Base-by-base conservation (phyloP, 2,797 vertebrate species). In the Rousettus madagascariensis region DNA sequence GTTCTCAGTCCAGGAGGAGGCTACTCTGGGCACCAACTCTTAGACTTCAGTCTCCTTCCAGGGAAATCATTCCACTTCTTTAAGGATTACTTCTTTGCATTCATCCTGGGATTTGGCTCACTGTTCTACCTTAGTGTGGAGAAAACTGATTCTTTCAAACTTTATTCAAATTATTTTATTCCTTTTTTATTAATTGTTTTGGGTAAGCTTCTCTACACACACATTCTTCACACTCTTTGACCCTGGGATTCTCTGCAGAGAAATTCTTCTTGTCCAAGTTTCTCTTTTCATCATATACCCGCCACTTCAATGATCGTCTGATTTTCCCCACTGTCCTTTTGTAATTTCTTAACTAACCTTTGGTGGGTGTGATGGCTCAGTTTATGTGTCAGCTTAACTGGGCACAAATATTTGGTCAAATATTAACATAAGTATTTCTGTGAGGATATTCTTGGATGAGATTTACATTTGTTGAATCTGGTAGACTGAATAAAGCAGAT, bases 31-130 rank as follows among this genome's bases (percentile, higher is more conserved):
- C 49, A 26, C 72, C 4, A 1, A 6, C 11, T 19, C 30, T 7
- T 28, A 10, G 36, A 22, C 2, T 41, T 6, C 28, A 2, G 2
- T 4, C 3, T 8, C 16, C 7, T 66, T 16, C 7, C 10, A 6
- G 55, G 36, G 33, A 71, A 4, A 63, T 6, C 66, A 8, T 30
- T 8, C 10, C 30, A 1, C 26, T 38, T 65, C 36, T 71, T 38
- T 4, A 41, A 63, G 8, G 59, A 30, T 30, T 16, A 12, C 11
- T 71, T 41, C 22, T n/a, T 26, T 28, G 33, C 30, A 22, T 43
- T 71, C 36, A 28, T 63, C 36, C 12, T 3, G 16, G 17, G 46
- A 24, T 33, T 28, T 41, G 22, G 41, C 11, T 82, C 17, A 19
- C 24, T 3, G 19, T 6, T 86, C 10, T 43, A 36, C 11, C 22